Conservation (phyloP, 2,888 invertebrate species). For the Tryphoninae sp. region DNA sequence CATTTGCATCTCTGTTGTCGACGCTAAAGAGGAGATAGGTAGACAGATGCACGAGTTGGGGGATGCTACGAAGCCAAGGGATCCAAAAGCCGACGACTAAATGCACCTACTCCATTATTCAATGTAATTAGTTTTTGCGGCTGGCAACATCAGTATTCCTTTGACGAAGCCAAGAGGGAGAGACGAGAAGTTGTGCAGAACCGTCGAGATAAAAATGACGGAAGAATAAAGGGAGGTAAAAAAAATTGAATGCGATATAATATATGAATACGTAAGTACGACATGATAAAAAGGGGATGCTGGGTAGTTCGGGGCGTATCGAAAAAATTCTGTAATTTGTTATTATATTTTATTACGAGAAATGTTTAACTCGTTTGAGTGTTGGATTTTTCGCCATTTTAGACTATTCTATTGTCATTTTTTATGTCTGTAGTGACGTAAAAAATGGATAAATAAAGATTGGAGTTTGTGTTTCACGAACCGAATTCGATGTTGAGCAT, state of each 20-base stretch:
- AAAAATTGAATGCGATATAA: neutral
- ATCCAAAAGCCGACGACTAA: constrained; percentile 40
- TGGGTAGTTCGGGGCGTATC: too few relatives aligned
- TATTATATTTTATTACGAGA: neutral
- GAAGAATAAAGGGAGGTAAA: constrained; percentile 11
- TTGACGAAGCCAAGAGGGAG: constrained; percentile 45
- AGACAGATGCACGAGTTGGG: constrained; percentile 3
- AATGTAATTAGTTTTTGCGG: constrained; percentile 62
- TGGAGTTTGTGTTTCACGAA: neutral
- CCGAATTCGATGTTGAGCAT: too few relatives aligned
- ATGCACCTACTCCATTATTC: constrained; percentile 62
- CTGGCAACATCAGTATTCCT: constrained; percentile 60
- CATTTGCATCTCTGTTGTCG: constrained; percentile 51
- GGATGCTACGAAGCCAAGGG: constrained; percentile 17
- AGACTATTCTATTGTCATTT: too few relatives aligned
- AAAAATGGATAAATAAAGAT: neutral
- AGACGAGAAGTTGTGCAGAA: neutral
- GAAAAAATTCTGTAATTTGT: too few relatives aligned
- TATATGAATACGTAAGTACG: neutral
- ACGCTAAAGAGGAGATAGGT: constrained; percentile 16
- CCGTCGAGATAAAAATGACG: neutral
- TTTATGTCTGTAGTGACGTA: too few relatives aligned
- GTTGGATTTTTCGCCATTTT: neutral
- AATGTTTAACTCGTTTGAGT: neutral
- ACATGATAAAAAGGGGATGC: neutral